Evolutionary conservation across 1,140 invertebrate species (phyloP).

Genomic region (Achatina immaculata): DNA sequence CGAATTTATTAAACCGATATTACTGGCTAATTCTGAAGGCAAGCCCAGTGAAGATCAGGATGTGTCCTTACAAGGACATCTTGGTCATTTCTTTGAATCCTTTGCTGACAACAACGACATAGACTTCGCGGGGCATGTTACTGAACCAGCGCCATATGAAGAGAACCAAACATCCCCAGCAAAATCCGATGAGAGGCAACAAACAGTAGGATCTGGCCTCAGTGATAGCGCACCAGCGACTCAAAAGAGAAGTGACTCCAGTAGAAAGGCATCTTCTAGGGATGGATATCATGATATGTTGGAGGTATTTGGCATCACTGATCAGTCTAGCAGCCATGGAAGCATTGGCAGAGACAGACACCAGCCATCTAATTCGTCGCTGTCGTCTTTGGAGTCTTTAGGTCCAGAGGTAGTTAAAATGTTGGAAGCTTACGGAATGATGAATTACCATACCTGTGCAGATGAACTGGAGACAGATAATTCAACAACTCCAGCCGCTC

Average conservation of each 20-base stretch:
- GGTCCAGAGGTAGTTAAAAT: conserved; percentile 26
- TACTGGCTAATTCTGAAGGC: neutral
- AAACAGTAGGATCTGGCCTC: neutral
- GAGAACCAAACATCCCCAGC: too few species aligned
- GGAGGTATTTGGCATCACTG: conserved; percentile 32
- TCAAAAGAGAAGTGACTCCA: neutral
- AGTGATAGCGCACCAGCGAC: neutral
- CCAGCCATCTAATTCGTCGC: conserved; percentile 22
- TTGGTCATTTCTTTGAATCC: neutral
- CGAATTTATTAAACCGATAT: neutral
- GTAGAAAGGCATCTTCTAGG: neutral
- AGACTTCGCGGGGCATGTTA: neutral
- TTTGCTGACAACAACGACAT: neutral
- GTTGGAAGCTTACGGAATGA: conserved; percentile 30
- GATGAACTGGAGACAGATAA: conserved; percentile 18
- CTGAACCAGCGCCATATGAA: too few species aligned
- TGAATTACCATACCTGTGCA: neutral
- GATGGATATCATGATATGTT: conserved; percentile 30
- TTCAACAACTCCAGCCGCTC: neutral
- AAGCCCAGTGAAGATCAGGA: neutral
- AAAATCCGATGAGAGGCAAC: neutral
- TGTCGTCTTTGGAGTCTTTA: neutral
- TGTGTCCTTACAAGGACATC: neutral
- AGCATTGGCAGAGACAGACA: neutral
- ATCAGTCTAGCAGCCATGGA: neutral